Evolutionary conservation across 2,113 vertebrate genomes (phyloP), one percentile per base, ranked within the genome.

Genomic region (Labeo rohita): DNA sequence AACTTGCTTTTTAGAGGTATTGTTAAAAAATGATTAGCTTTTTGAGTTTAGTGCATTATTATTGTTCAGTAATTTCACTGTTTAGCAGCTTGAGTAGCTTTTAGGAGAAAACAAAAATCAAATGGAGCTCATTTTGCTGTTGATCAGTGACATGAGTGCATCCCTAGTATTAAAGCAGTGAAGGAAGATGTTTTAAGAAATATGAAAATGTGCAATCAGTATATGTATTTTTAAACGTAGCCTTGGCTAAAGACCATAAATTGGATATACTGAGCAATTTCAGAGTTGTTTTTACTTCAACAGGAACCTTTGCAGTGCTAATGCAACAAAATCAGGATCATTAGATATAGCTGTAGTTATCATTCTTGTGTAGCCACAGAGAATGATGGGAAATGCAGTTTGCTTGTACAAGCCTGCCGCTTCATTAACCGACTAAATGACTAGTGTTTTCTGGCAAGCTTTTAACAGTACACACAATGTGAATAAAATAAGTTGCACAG

Each of bases 381-480:
- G n/a, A 75, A 13, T 75, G 45, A 75, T 75, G 72, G 72, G 72
- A 74, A 74, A 74, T 45, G 13, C 68, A 72, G 15, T 10, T 21
- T 43, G 36, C 47, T 36, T 54, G 50, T 28, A 56, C 52, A 59
- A 39, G 13, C 52, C 28, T 43, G 34, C 15, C 2, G 34, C 18
- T 43, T 45, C 18, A 39, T 39, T 43, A 63, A 63, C 21, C 7
- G 18, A 80, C 11, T 61, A 23, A 80, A 80, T 63, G 6, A 63
- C 12, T 36, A 16, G 54, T 79, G 8, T 56, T 59, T 59, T 39
- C 34, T 21, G 5, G 28, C 9, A 39, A n/a, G 15, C 5, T 39
- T 79, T 12, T 34, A 78, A 36, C 23, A 78, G 75, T 56, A 39
- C 21, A 80, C 77, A 61, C 12, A 61, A 80, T 80, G 11, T 45